These are phyloP conservation scores for Rutilus rutilus DNA, from an alignment of 2,113 vertebrate species.

Conservation along the genomic window DNA sequence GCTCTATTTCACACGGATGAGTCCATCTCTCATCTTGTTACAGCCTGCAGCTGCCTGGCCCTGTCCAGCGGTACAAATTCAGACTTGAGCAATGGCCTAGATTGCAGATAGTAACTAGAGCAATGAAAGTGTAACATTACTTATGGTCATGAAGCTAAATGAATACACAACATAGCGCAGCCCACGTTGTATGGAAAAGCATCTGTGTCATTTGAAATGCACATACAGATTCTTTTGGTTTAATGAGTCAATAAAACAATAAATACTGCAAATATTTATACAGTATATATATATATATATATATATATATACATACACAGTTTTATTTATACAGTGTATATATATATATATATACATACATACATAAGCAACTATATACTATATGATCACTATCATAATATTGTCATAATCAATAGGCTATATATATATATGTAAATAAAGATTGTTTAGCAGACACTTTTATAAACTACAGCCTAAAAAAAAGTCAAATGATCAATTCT, in stretches of 20 bases:
- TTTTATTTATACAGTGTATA: too few relatives aligned
- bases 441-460: neutral
- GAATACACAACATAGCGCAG: too few relatives aligned
- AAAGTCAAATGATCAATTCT: neutral
- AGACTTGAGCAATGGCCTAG: slow-evolving; percentile 69
- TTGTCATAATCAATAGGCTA: too few relatives aligned
- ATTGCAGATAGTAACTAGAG: slow-evolving; percentile 71
- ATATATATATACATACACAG: too few relatives aligned
- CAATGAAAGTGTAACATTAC: slow-evolving; percentile 66
- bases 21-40: slow-evolving; percentile 73
- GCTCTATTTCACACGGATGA: slow-evolving; percentile 74
- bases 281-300: too few relatives aligned
- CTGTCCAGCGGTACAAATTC: slow-evolving; percentile 72
- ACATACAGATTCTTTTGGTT: neutral
- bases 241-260: neutral
- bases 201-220: neutral
- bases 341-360: too few relatives aligned
- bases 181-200: neutral
- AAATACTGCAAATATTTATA: neutral
- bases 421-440: too few relatives aligned
- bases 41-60: slow-evolving; percentile 58
- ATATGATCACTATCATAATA: too few relatives aligned
- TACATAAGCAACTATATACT: too few relatives aligned
- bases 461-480: neutral
- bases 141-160: neutral